Base-by-base conservation (phyloP, 2,113 vertebrate genomes). In the Excalfactoria chinensis region DNA sequence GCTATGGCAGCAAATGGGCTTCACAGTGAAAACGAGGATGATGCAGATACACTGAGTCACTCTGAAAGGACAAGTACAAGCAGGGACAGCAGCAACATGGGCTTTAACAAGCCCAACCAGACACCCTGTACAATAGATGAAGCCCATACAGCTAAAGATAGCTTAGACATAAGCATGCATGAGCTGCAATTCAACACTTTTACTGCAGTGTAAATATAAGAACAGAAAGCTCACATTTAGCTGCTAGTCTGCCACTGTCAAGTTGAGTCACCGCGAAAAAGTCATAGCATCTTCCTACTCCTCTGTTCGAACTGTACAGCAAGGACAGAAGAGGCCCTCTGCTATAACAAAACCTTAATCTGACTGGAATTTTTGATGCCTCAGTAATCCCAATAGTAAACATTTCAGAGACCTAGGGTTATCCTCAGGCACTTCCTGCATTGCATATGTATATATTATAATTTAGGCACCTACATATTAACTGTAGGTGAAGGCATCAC, bases 371-470 rank as follows among this genome's bases (percentile, higher is more conserved):
- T 79, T 88, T 56, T 80, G 76, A 72, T n/a, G 22, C 69, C 25
- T 88, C 56, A 56, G 59, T 84, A 90, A 87, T 70, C 55, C 68
- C 20, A 76, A 67, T 56, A 76, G 89, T 28, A 88, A 94, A 79
- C 41, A 72, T 85, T 93, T 89, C 78, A 79, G 79, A 89, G 68
- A 37, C 74, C 86, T 80, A 44, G 68, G 75, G 84, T 79, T 84
- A 89, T 94, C 86, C 89, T 90, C 77, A 85, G 93, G 89, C 81
- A 76, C n/a, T 95, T 89, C 78, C 60, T 51, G 63, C 15, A 73
- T 63, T 96, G 59, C 72, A 80, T 91, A 95, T 87, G 84, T 84
- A 90, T 93, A 79, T 87, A 92, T 93, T 92, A 74, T 84, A 89
- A 93, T 89, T 62, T 41, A 75, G 72, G 19, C 13, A 66, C 41